Percentiles rank a stretch among this genome's conserved stretches.
phyloP scores from a whole-genome alignment of 2,888 invertebrate species.

The Hydropsyche betteni region DNA sequence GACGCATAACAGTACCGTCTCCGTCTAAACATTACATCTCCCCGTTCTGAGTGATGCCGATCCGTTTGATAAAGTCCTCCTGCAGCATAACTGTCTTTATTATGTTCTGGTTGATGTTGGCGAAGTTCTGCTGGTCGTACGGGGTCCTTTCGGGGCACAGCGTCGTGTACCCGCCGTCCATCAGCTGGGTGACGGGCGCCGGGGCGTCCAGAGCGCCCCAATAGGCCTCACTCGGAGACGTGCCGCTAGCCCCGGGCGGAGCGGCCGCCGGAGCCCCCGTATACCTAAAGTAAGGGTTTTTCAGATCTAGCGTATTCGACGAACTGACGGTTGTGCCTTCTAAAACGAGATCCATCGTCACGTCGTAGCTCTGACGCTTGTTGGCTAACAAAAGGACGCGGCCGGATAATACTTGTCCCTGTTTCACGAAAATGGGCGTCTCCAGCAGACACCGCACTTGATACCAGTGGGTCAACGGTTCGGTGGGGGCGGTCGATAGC shows the following conservation, averaged over 20 bases:
- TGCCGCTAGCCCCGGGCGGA: constrained; percentile 89
- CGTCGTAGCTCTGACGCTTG: constrained; percentile 98
- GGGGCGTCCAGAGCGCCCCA: constrained; percentile 88
- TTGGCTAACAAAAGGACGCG: constrained; percentile 90
- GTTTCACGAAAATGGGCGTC: constrained; percentile 92
- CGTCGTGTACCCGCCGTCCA: constrained; percentile 57
- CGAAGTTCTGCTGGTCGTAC: constrained; percentile 54
- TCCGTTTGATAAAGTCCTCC: constrained; percentile 66
- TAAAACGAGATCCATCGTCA: constrained; percentile 91
- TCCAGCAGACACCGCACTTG: constrained; percentile 96
- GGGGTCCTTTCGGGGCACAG: constrained; percentile 54
- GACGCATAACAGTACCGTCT: not conserved
- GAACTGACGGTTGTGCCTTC: constrained; percentile 89
- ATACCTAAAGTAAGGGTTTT: constrained; percentile 98
- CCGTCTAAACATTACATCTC: constrained; percentile 64
- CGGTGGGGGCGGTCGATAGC: constrained; percentile 97
- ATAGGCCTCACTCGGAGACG: constrained; percentile 93
- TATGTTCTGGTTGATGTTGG: constrained; percentile 62
- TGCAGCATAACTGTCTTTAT: constrained; percentile 67
- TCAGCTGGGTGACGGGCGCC: constrained; percentile 60
- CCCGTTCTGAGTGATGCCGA: constrained; percentile 66
- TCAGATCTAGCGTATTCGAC: constrained; percentile 92
- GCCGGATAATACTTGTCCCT: constrained; percentile 90
- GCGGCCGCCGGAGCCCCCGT: constrained; percentile 92
- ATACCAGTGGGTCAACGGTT: constrained; percentile 99